A percentile compares a stretch with the other conserved stretches of the same genome.
Evolutionary conservation across 2,888 invertebrate genomes (phyloP).

Genomic region (Caenorhabditis doughertyi): DNA sequence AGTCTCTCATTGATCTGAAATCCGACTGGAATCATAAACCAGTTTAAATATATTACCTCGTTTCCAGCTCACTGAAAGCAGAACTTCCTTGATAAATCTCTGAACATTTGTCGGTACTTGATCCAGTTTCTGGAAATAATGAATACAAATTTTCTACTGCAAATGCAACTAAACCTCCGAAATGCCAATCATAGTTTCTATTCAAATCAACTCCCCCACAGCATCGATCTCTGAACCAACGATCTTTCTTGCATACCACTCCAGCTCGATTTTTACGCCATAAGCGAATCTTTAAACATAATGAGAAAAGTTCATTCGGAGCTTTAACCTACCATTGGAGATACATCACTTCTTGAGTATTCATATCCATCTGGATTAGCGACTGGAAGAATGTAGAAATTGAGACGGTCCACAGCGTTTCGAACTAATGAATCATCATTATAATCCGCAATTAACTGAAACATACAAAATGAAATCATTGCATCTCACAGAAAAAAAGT

Average conservation of each 20-base stretch:
- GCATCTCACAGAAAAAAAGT: neutral
- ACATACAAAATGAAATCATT: neutral
- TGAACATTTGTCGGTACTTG: constrained; percentile 79
- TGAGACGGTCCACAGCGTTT: constrained; percentile 68
- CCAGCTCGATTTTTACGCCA: constrained; percentile 81
- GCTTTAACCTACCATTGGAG: constrained; percentile 70
- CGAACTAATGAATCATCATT: constrained; percentile 67
- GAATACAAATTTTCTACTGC: too few relatives aligned
- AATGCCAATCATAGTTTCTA: constrained; percentile 81
- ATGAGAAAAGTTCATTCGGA: neutral
- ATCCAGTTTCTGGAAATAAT: constrained; percentile 73
- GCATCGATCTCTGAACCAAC: constrained; percentile 80
- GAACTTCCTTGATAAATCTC: constrained; percentile 81
- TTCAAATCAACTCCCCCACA: constrained; percentile 82
- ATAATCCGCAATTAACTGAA: constrained; percentile 78
- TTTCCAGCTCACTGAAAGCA: constrained; percentile 81
- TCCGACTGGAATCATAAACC: constrained; percentile 4
- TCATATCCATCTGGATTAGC: constrained; percentile 81
- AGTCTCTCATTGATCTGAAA: constrained; percentile 80
- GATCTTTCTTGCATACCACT: constrained; percentile 79
- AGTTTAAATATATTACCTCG: constrained; percentile 46
- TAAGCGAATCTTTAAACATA: constrained; percentile 73
- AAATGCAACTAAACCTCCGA: constrained; percentile 67
- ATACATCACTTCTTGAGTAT: constrained; percentile 79
- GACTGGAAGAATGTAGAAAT: constrained; percentile 80